Conservation (phyloP, 2,797 vertebrate species). For the Sebastes steindachneri region DNA sequence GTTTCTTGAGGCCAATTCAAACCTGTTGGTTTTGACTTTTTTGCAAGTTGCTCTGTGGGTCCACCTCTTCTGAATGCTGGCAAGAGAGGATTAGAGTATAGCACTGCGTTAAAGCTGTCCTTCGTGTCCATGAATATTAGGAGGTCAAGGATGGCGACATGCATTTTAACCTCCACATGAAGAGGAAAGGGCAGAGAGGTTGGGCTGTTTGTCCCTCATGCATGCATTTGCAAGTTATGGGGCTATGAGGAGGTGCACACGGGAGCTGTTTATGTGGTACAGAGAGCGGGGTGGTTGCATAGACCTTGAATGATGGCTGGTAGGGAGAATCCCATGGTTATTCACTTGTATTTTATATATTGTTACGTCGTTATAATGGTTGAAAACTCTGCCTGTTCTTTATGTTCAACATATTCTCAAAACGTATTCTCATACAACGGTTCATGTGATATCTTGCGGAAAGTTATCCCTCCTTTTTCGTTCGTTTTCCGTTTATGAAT, state of each 20-base stretch:
- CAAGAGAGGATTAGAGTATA: neutral
- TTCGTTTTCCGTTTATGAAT: too few relatives aligned
- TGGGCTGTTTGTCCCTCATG: neutral
- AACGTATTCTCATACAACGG: neutral
- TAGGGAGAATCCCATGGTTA: neutral
- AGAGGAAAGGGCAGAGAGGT: neutral
- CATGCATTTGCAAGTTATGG: neutral
- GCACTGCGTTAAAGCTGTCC: neutral
- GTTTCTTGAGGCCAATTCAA: constrained; percentile 10
- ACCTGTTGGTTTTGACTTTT: constrained; percentile 14
- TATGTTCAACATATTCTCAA: neutral
- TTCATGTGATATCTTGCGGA: too few relatives aligned
- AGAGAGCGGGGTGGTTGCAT: too few relatives aligned
- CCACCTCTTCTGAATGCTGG: neutral
- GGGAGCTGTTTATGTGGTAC: neutral
- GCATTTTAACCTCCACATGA: neutral
- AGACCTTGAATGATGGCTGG: neutral
- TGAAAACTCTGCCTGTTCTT: neutral
- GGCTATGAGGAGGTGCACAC: neutral
- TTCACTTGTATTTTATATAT: neutral
- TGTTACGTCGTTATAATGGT: neutral
- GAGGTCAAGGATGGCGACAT: neutral
- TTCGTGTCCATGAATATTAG: neutral
- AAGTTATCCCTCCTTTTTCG: too few relatives aligned
- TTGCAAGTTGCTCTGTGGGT: neutral